Evolutionary conservation across 2,888 invertebrate genomes (phyloP), one percentile per base, ranked within the genome.

Genomic region (Chrysomela aeneicollis): DNA sequence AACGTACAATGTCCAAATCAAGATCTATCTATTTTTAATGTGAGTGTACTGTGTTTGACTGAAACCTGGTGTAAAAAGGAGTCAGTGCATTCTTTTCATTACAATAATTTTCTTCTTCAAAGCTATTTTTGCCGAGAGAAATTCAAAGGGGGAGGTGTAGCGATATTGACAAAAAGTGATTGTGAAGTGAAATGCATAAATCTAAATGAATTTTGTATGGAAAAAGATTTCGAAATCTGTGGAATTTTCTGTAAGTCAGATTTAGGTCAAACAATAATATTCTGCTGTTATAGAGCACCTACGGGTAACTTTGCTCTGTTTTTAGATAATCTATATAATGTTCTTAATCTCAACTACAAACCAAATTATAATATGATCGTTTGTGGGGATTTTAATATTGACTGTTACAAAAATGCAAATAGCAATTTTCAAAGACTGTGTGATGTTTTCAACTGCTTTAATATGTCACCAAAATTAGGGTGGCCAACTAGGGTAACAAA

Each of bases 311-410:
- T 61, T 26, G 32, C 30, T 18, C 18, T 47, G 10, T 61, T 61
- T 53, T 54, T 37, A 17, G 35, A 61, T 4, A 46, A 35, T 10
- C 30, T 61, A n/a, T 22, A 54, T 6, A 10, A 47, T 55, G 49
- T 55, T 22, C 53, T 61, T 18, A 32, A 10, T 49, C 46, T 10
- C 42, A 32, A 47, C 4, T 61, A 30, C 30, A 55, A 54, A 54
- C 49, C 55, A 10, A 61, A 54, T 30, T 30, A 17, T n/a, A 30
- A 53, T 42, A 42, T 61, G 53, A n/a, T 61, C 5, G 26, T 61
- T 10, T 61, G 55, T 32, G 61, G 50, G 1, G 61, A 61, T 46
- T 61, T 61, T 32, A 61, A 61, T 49, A 47, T 61, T 26, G 61
- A 61, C 26, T 22, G 30, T 12, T 51, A 51, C 9, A 54, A 54